Evolutionary conservation across 2,888 invertebrate species (phyloP).

Genomic region (Tanypteryx hageni): DNA sequence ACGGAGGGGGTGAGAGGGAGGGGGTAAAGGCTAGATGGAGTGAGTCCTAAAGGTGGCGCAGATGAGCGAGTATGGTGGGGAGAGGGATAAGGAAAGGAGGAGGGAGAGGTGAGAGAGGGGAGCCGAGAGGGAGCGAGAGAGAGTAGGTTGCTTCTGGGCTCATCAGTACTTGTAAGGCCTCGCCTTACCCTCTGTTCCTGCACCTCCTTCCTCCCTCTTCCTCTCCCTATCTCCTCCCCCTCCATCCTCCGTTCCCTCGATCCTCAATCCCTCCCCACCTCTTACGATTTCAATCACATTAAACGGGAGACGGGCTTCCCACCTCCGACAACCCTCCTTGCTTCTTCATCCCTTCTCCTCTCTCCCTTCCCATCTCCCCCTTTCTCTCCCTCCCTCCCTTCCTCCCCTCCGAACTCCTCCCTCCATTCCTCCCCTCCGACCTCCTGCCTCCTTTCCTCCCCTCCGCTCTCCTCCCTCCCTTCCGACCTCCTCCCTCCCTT

Average conservation of each 20-base stretch:
- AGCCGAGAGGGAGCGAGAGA: background rate
- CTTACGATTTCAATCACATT: conserved; percentile 50
- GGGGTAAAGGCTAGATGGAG: background rate
- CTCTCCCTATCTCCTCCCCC: background rate
- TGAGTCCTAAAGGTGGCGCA: background rate
- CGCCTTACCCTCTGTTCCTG: conserved; percentile 5
- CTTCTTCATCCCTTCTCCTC: background rate
- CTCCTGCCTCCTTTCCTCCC: background rate
- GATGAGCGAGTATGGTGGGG: background rate
- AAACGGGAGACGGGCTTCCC: background rate
- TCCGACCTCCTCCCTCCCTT: background rate
- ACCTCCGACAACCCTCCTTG: background rate
- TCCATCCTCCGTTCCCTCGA: background rate
- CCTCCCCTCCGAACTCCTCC: background rate
- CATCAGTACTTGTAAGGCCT: conserved; percentile 62
- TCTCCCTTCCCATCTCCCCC: background rate
- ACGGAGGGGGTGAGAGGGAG: background rate
- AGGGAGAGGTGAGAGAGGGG: background rate
- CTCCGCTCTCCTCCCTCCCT: no score
- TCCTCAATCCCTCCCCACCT: background rate
- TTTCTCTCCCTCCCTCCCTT: background rate
- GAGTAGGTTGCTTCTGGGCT: conserved; percentile 36
- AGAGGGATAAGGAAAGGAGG: background rate
- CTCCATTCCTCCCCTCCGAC: background rate
- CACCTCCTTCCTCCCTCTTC: background rate